phyloP scores from a whole-genome alignment of 2,797 vertebrate species.

The Poeciliopsis presidionis region DNA sequence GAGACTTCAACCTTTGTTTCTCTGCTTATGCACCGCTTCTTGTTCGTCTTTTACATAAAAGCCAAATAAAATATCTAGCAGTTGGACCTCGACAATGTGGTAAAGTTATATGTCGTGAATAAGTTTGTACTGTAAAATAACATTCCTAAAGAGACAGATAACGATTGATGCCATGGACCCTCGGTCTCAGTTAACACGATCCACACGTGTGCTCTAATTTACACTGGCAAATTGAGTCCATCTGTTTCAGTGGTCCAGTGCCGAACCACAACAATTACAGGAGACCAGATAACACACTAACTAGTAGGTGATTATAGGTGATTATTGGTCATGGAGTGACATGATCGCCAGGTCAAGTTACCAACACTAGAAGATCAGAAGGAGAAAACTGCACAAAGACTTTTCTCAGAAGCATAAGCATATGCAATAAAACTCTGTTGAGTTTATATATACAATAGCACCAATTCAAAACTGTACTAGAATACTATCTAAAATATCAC shows the following conservation, averaged over 20 bases:
- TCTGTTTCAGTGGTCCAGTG: conserved; percentile 39
- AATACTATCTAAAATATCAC: neutral
- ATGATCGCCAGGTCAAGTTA: neutral
- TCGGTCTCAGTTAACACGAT: neutral
- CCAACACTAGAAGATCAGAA: neutral
- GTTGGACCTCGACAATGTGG: neutral
- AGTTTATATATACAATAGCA: neutral
- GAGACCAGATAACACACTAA: conserved; percentile 14
- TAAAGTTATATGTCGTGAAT: neutral
- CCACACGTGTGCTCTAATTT: neutral
- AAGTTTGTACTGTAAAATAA: neutral
- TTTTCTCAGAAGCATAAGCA: neutral
- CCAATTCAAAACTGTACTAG: neutral
- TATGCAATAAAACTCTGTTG: neutral
- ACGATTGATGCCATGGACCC: neutral
- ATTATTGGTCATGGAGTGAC: neutral
- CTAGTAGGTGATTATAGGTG: neutral
- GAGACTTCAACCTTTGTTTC: neutral
- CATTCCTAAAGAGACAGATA: neutral
- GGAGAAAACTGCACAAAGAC: neutral
- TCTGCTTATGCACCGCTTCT: neutral
- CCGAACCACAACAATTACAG: conserved; percentile 55
- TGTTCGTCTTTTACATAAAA: neutral
- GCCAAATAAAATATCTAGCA: neutral
- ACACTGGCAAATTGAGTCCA: conserved; percentile 24